phyloP scores from a whole-genome alignment of 2,113 vertebrate genomes.

The Rattus norvegicus region GRCr8 NC_086039.1:27718001-27718500 shows the following conservation, averaged over 20 bases:
- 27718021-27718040: constrained; percentile 72
- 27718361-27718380: constrained; percentile 37
- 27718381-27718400: not conserved
- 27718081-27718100: constrained; percentile 79
- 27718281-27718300: constrained; percentile 64
- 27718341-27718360: constrained; percentile 22
- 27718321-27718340: constrained; percentile 59
- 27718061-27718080: constrained; percentile 69
- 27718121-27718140: constrained; percentile 80
- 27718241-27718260: constrained; percentile 64
- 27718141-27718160: constrained; percentile 79
- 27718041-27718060: constrained; percentile 76
- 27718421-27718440: not conserved
- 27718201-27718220: constrained; percentile 86
- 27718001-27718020: constrained; percentile 62
- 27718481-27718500: constrained; percentile 9
- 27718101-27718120: constrained; percentile 73
- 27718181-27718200: constrained; percentile 71
- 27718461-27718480: constrained; percentile 47
- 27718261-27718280: constrained; percentile 76
- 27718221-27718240: constrained; percentile 78
- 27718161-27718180: constrained; percentile 66
- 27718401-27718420: constrained; percentile 39
- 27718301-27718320: constrained; percentile 64
- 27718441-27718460: not conserved